Base-by-base conservation (phyloP, 2,888 invertebrate species). In the Nudaria mundana region DNA sequence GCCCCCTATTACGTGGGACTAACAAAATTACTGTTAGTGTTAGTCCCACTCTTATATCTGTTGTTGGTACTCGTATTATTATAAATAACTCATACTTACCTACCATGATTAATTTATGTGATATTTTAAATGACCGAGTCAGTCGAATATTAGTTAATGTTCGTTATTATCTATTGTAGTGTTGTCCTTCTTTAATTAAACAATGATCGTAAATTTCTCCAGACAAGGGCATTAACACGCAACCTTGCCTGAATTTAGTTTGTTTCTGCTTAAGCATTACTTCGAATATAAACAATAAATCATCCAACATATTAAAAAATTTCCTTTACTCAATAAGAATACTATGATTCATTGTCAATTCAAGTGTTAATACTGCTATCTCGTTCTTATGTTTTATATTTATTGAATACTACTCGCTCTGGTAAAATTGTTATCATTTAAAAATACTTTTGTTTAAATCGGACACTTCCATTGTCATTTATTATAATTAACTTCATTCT, bases 291-390 rank as follows among this genome's bases (percentile, higher is more conserved):
- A 32, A 48, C 30, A 44, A 48, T 26, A 37, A 52, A 26, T 44
- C 34, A 50, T 52, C 41, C 48, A 41, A 51, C 22, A 36, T 31
- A 29, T 50, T 43, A 41, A 49, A 16, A 35, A 44, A 43, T 52
- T 61, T 28, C 8, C 14, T 22, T 6, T 32, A 23, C 56, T 60
- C 52, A 64, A 52, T 55, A 48, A 24, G 35, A 54, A 33, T 40
- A 46, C 40, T 48, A 62, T 79, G 74, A 80, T 68, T 79, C 77
- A 81, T 61, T 75, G 71, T 80, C 73, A 65, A 66, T 71, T 68
- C 79, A 80, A 76, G 75, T 81, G 78, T 70, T 70, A 52, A 62
- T 65, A 48, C 54, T 49, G 52, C 56, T 49, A 43, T 61, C 53
- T 55, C 47, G 33, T 63, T 63, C 51, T 53, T 45, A 40, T 52